Percentiles rank a stretch among this genome's conserved stretches.
Evolutionary conservation across 2,113 vertebrate genomes (phyloP).

Genomic region (Vombatus ursinus): DNA sequence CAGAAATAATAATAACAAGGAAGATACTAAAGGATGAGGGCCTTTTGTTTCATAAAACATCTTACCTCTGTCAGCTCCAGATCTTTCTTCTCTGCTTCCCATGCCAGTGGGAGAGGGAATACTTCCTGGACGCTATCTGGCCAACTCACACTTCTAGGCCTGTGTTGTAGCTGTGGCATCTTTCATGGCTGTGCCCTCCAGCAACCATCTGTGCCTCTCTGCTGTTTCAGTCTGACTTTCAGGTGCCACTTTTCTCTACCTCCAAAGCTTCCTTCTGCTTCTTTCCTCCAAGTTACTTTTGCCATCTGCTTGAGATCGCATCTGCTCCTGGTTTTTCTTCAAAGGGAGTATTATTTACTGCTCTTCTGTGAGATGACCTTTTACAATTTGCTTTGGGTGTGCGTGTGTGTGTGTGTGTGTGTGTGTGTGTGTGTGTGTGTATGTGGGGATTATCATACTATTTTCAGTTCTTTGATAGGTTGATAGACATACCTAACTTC

Average conservation of each 20-base stretch:
- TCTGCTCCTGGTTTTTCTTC: background rate
- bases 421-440: background rate
- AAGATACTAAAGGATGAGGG: background rate
- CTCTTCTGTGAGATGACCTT: background rate
- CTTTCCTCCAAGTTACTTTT: background rate
- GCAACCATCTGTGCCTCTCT: background rate
- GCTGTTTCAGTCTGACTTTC: background rate
- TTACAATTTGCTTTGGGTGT: background rate
- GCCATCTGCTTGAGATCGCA: background rate
- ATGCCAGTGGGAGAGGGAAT: background rate
- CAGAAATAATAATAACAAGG: background rate
- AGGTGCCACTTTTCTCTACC: background rate
- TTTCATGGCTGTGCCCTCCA: background rate
- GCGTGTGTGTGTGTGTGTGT: no score
- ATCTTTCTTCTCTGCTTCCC: background rate
- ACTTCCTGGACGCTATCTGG: background rate
- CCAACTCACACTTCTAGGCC: background rate
- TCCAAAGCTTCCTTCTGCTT: background rate
- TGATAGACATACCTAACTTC: background rate
- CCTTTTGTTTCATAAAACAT: background rate
- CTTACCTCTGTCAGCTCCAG: background rate
- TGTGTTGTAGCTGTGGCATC: background rate
- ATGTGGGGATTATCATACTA: background rate
- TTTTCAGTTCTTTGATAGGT: background rate
- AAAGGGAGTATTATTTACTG: background rate